Evolutionary conservation across 2,888 invertebrate genomes (phyloP), one percentile per base, ranked within the genome.

Genomic region (Sabatieria punctata): DNA sequence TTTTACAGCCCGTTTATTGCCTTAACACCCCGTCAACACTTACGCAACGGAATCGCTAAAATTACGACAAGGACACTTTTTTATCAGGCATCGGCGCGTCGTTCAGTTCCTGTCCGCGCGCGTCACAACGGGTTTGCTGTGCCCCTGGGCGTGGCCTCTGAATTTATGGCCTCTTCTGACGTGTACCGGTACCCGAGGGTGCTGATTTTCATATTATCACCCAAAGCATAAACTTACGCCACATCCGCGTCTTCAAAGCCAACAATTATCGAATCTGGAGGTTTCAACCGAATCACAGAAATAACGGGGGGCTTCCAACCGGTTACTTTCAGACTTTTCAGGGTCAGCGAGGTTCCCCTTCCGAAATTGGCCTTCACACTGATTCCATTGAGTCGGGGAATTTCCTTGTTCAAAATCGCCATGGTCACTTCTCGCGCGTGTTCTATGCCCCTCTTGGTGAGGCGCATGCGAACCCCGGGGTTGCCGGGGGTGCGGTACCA

Each of bases 161-260:
- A n/a, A n/a, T n/a, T n/a, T n/a, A n/a, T n/a, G n/a, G n/a, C n/a
- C n/a, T n/a, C n/a, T n/a, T n/a, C n/a, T n/a, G n/a, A n/a, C n/a
- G n/a, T n/a, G n/a, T n/a, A n/a, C n/a, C n/a, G n/a, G n/a, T n/a
- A n/a, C n/a, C n/a, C n/a, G n/a, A n/a, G n/a, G n/a, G n/a, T n/a
- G n/a, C n/a, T n/a, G n/a, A 30, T 11, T 30, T 30, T 15, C 8
- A 30, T 30, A 15, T 11, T 15, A 11, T 11, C 30, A 8, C 30
- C 8, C 8, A 15, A 8, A 30, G 8, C 15, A 8, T 11, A 15
- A 8, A 30, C 41, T 25, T 3, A 41, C 41, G 26, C 41, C 26
- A 41, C 6, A n/a, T 41, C 41, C n/a, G 41, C 41, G 18, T 41
- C 26, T n/a, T 41, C 41, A 3, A 41, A 13, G 4, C 41, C 41